These are phyloP conservation scores for Leucopsar rothschildi DNA, from an alignment of 2,113 vertebrate species.

Conservation along the genomic window DNA sequence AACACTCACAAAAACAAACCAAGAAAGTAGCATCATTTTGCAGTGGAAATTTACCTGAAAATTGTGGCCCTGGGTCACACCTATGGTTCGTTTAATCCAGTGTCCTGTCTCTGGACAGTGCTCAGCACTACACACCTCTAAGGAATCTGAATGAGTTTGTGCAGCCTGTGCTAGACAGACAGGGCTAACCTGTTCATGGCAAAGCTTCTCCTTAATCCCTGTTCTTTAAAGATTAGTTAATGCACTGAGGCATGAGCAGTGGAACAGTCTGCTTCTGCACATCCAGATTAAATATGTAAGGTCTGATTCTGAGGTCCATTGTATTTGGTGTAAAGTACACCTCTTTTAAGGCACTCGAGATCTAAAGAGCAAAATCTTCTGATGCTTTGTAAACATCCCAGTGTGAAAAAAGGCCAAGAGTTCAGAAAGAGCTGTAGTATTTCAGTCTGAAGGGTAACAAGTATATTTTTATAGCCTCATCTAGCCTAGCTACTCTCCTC, in stretches of 20 bases:
- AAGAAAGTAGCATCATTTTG: not conserved
- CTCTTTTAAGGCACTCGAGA: not conserved
- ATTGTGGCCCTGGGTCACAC: not conserved
- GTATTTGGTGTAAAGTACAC: not conserved
- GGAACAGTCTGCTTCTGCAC: not conserved
- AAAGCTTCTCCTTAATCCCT: conserved; percentile 36
- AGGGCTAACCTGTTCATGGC: not conserved
- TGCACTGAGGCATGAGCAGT: conserved; percentile 12
- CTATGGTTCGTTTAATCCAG: not conserved
- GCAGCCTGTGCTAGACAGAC: not conserved
- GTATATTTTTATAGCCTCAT: not conserved
- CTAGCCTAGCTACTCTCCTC: not conserved
- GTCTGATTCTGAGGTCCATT: not conserved
- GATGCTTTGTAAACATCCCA: not conserved
- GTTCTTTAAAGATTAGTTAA: conserved; percentile 38
- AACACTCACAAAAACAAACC: not conserved
- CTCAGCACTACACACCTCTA: not conserved
- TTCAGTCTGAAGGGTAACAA: not conserved
- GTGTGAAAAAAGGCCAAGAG: not conserved
- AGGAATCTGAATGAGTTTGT: not conserved
- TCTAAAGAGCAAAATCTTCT: not conserved
- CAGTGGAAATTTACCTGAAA: not conserved
- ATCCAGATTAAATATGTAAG: not conserved
- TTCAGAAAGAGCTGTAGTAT: not conserved
- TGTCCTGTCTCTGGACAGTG: not conserved